Evolutionary conservation across 2,113 vertebrate species (phyloP).

Genomic region (Gopherus flavomarginatus): DNA sequence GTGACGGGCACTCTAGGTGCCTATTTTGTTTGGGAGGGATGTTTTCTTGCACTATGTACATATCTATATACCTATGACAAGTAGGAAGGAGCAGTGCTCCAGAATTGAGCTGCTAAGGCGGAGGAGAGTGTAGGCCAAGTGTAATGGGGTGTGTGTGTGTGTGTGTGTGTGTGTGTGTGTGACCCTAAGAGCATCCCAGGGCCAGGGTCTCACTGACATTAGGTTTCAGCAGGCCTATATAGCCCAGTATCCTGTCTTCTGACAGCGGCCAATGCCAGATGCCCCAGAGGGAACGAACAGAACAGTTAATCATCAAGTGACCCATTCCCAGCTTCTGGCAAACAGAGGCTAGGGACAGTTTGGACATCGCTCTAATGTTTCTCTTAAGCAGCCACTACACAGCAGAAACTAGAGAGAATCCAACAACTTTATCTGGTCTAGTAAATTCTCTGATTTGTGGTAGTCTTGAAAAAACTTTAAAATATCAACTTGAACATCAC

Average conservation of each 20-base stretch:
- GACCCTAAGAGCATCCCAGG: background rate
- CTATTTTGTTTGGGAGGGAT: too few species aligned
- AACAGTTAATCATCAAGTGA: too few species aligned
- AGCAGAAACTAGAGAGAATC: background rate
- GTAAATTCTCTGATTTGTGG: background rate
- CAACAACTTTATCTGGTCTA: background rate
- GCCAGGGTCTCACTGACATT: background rate
- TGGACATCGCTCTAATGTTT: background rate
- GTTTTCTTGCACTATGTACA: too few species aligned
- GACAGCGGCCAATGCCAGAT: too few species aligned
- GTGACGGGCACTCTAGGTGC: too few species aligned
- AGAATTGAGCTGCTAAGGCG: background rate
- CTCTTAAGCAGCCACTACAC: background rate
- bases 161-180: background rate
- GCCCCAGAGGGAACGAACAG: too few species aligned
- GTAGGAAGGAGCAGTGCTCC: background rate
- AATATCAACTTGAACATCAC: background rate
- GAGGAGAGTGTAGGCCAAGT: background rate
- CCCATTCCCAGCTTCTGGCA: too few species aligned
- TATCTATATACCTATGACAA: background rate
- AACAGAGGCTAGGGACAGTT: background rate
- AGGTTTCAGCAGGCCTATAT: background rate
- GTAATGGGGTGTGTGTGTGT: background rate
- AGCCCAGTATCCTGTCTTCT: too few species aligned
- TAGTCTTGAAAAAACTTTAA: background rate